These are phyloP conservation scores for Phylloscopus trochiloides DNA, from an alignment of 2,113 vertebrate species.

Conservation along the genomic window DNA sequence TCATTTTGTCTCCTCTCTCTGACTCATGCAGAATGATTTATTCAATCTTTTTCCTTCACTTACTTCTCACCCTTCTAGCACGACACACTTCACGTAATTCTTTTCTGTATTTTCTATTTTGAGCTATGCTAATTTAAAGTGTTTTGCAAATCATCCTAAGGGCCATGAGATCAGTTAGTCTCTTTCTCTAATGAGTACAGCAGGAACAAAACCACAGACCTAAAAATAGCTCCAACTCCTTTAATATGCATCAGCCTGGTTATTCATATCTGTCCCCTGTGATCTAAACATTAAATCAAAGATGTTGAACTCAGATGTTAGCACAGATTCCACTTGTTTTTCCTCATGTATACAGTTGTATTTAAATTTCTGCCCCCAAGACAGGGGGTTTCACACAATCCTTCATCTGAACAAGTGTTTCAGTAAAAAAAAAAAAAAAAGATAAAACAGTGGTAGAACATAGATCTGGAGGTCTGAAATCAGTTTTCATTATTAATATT, in stretches of 20 bases:
- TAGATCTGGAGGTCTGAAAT: neutral
- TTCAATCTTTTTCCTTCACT: neutral
- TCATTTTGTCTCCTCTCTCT: neutral
- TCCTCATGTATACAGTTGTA: neutral
- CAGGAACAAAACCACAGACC: constrained; percentile 38
- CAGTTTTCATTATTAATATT: constrained; percentile 10
- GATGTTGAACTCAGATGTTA: constrained; percentile 21
- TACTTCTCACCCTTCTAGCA: neutral
- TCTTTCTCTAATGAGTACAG: constrained; percentile 48
- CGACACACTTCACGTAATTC: neutral
- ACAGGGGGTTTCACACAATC: neutral
- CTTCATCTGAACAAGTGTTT: neutral
- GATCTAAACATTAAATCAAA: constrained; percentile 43
- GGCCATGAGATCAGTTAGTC: constrained; percentile 42
- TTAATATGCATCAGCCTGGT: constrained; percentile 49
- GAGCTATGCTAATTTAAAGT: constrained; percentile 25
- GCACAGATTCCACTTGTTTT: neutral
- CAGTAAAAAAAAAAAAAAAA: neutral
- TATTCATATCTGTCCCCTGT: constrained; percentile 50
- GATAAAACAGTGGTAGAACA: neutral
- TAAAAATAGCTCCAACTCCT: constrained; percentile 56
- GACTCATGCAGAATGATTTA: neutral
- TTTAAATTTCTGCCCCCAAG: neutral
- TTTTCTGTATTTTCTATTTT: constrained; percentile 36
- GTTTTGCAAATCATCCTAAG: constrained; percentile 53